Conservation (phyloP, 2,113 vertebrate genomes). For the Scortum barcoo region DNA sequence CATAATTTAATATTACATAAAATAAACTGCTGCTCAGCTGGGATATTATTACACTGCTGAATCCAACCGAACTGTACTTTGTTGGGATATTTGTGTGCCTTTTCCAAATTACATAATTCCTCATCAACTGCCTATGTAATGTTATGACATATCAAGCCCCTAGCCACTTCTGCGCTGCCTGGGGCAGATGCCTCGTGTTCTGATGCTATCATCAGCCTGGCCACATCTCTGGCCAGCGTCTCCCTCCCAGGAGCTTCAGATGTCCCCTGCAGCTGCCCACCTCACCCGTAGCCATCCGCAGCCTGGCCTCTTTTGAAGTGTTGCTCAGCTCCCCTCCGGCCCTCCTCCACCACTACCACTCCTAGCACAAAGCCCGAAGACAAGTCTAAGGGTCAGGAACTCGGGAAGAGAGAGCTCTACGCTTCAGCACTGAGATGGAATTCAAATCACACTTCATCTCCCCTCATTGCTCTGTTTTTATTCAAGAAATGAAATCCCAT, state of each 20-base stretch:
- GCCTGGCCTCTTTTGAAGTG: conserved; percentile 60
- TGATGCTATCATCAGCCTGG: conserved; percentile 39
- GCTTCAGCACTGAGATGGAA: conserved; percentile 31
- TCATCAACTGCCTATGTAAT: conserved; percentile 23
- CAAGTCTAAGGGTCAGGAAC: conserved; percentile 58
- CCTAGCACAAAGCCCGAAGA: conserved; percentile 65
- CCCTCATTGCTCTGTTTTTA: conserved; percentile 27
- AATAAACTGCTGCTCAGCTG: conserved; percentile 4
- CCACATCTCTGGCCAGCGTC: conserved; percentile 28
- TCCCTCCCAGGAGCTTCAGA: conserved; percentile 41
- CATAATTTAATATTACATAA: conserved; percentile 18
- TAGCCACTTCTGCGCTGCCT: conserved; percentile 5
- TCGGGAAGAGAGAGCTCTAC: conserved; percentile 22
- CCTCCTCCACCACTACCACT: conserved; percentile 45
- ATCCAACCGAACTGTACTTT: background rate
- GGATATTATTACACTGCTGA: conserved; percentile 19
- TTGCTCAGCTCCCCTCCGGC: conserved; percentile 38
- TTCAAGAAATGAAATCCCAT: background rate
- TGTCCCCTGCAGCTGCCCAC: conserved; percentile 47
- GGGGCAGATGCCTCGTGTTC: conserved; percentile 26
- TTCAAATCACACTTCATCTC: conserved; percentile 34
- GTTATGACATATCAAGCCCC: conserved; percentile 23
- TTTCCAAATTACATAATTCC: background rate
- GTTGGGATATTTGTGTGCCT: background rate
- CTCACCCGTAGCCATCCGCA: conserved; percentile 35